A percentile compares a stretch with the other conserved stretches of the same genome.
phyloP scores from a whole-genome alignment of 1,140 invertebrate genomes.

The Apis florea region DNA sequence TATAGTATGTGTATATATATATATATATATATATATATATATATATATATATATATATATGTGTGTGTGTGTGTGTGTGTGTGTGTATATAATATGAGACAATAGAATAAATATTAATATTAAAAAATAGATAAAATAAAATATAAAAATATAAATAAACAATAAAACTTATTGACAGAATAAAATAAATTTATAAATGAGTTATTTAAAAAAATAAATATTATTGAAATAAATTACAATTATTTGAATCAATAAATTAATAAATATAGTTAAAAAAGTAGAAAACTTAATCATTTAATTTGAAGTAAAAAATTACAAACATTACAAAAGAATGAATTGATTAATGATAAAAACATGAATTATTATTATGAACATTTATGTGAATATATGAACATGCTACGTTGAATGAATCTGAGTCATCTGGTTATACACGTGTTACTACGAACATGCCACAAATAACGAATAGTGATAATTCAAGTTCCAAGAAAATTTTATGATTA shows the following conservation, averaged over 20 bases:
- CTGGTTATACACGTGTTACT: conserved; percentile 56
- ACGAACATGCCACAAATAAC: conserved; percentile 18
- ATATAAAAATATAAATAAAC: too few species aligned
- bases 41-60: too few species aligned
- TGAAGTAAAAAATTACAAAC: not conserved
- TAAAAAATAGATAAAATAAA: too few species aligned
- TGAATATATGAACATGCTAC: not conserved
- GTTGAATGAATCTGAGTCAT: conserved; percentile 62
- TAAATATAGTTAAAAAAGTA: not conserved
- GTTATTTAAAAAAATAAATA: not conserved
- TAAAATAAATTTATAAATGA: not conserved
- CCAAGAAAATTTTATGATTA: conserved; percentile 25
- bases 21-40: too few species aligned
- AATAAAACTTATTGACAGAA: too few species aligned
- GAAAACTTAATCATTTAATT: not conserved
- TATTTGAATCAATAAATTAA: not conserved
- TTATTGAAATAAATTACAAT: too few species aligned
- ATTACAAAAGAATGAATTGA: not conserved
- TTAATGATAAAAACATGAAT: not conserved
- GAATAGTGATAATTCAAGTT: conserved; percentile 39
- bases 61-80: too few species aligned
- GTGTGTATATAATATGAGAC: too few species aligned
- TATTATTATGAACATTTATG: not conserved
- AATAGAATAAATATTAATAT: too few species aligned
- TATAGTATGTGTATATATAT: too few species aligned